Evolutionary conservation across 2,113 vertebrate species (phyloP), one percentile per base, ranked within the genome.

Genomic region (Pomatorhinus ruficollis): DNA sequence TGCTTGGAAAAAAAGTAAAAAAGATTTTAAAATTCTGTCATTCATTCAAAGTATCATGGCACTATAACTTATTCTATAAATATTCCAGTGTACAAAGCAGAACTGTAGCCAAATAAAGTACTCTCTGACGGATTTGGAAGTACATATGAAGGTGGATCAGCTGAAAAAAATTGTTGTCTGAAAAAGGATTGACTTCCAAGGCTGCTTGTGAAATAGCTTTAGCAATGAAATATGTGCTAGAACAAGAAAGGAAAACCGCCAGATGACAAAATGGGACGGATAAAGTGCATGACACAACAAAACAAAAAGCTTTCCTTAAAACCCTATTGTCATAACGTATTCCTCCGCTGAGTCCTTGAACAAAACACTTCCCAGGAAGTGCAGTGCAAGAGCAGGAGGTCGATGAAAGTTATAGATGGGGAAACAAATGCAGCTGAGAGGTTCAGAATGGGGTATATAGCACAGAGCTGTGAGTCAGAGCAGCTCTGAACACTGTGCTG

Each of bases 301-400:
- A 96, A 77, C 60, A 94, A 94, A 94, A 89, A 95, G 71, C 83
- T 84, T 93, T 96, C 83, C 69, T 94, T 96, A 96, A 87, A 95
- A 92, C 69, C 93, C 57, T 37, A 49, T 81, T 96, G 93, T 96
- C 90, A 92, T 92, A 96, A 95, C 92, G 95, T 90, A 93, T 96
- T 93, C 72, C 69, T 95, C 68, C 3, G 0, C 93, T 68, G 83
- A 44, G 80, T 89, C 53, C 6, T 1, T 40, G 90, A 96, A 93
- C 79, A 94, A 94, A 97, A 96, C 72, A 64, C 86, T 96, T 95
- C 56, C 50, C 93, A 94, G 92, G 93, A 96, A 95, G 93, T 86
- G 88, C 84, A 89, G n/a, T 28, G 87, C 39, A 75, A 71, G 85
- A 95, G 69, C 96, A 82, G 79, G 69, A 90, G 85, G 87, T 90